Percentiles rank a stretch among this genome's conserved stretches.
phyloP scores from a whole-genome alignment of 2,113 vertebrate genomes.

The Bostrychus sinensis region DNA sequence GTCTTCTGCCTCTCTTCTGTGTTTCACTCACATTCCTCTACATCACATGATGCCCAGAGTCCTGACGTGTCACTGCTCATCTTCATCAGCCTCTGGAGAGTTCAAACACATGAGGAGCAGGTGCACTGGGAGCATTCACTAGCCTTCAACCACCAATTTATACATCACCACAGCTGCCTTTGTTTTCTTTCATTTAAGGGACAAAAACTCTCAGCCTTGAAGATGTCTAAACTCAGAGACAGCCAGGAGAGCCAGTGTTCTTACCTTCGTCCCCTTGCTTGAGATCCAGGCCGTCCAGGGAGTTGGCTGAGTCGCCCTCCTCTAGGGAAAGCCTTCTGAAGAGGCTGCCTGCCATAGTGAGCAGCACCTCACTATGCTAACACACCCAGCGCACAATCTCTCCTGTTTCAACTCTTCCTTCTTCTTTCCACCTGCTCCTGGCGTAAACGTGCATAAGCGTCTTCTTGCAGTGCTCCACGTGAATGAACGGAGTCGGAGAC shows the following conservation, averaged over 20 bases:
- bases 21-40: constrained; percentile 27
- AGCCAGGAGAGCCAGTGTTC: constrained; percentile 35
- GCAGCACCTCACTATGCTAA: constrained; percentile 53
- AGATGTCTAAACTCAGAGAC: constrained; percentile 12
- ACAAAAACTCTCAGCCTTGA: constrained; percentile 7
- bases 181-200: not conserved
- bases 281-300: constrained; percentile 77
- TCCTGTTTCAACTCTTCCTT: constrained; percentile 41
- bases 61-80: constrained; percentile 48
- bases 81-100: constrained; percentile 47
- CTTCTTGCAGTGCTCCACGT: constrained; percentile 50
- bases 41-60: constrained; percentile 43
- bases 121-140: constrained; percentile 39
- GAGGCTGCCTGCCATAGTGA: constrained; percentile 81
- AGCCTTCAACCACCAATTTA: not conserved
- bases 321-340: constrained; percentile 81
- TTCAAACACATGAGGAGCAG: constrained; percentile 34
- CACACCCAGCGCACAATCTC: constrained; percentile 56
- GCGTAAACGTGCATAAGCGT: constrained; percentile 51
- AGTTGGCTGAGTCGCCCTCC: constrained; percentile 79
- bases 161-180: not conserved
- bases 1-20: constrained; percentile 13
- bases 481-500: constrained; percentile 62
- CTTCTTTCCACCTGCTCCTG: constrained; percentile 66
- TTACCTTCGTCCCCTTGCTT: constrained; percentile 81